phyloP scores from a whole-genome alignment of 2,888 invertebrate species.

The Troides aeacus region DNA sequence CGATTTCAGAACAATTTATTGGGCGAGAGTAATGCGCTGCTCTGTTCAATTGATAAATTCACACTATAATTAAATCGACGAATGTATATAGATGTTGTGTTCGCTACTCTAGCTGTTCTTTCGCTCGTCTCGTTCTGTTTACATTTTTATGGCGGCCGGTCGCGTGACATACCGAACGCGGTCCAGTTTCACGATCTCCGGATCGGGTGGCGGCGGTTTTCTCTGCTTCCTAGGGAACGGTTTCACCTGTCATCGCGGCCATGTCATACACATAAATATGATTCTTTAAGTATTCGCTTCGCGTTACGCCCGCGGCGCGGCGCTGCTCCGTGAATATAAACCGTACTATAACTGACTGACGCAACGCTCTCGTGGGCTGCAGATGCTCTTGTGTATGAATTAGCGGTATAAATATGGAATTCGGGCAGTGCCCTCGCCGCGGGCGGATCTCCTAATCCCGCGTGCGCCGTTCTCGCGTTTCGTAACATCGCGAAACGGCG shows the following conservation, averaged over 20 bases:
- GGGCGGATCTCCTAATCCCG: conserved; percentile 69
- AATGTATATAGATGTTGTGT: conserved; percentile 43
- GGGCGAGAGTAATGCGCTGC: conserved; percentile 38
- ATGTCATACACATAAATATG: conserved; percentile 67
- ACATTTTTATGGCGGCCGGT: conserved; percentile 55
- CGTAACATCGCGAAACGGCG: conserved; percentile 63
- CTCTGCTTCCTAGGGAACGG: conserved; percentile 56
- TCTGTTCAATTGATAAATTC: conserved; percentile 73
- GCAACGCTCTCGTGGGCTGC: conserved; percentile 56
- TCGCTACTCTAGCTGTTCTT: conserved; percentile 40
- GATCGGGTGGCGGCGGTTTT: conserved; percentile 59
- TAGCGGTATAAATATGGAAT: conserved; percentile 75
- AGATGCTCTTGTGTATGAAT: conserved; percentile 72
- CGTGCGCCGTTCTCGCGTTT: conserved; percentile 55
- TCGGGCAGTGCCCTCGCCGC: conserved; percentile 73
- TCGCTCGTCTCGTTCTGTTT: conserved; percentile 48
- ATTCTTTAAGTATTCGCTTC: conserved; percentile 67
- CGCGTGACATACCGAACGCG: conserved; percentile 48
- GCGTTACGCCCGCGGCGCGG: conserved; percentile 43
- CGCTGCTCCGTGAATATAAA: conserved; percentile 63
- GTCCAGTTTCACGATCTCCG: conserved; percentile 53
- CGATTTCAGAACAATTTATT: conserved; percentile 58
- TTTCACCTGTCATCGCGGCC: conserved; percentile 67
- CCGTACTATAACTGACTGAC: conserved; percentile 49
- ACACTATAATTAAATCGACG: conserved; percentile 71